These are phyloP conservation scores for Pangasius macronema DNA, from an alignment of 2,797 vertebrate genomes.

Conservation along the genomic window DNA sequence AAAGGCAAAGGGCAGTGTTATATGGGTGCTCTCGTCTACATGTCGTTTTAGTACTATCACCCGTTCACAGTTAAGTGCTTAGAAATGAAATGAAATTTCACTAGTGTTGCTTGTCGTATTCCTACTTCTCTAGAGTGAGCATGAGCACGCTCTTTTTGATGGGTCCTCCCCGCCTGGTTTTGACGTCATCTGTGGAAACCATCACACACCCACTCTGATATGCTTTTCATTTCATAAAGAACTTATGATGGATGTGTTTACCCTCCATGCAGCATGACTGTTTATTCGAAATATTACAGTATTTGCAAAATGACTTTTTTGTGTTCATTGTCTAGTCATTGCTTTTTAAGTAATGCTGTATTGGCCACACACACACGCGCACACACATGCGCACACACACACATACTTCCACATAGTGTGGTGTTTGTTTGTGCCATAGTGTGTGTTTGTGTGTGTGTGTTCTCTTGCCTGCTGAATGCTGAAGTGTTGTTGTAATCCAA, in stretches of 20 bases:
- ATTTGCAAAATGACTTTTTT: background rate
- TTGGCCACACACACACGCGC: background rate
- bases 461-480: constrained; percentile 45
- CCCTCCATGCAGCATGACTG: background rate
- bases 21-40: background rate
- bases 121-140: background rate
- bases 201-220: background rate
- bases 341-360: background rate
- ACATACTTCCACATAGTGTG: background rate
- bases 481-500: constrained; percentile 59
- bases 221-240: background rate
- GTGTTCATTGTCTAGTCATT: background rate
- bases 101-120: background rate
- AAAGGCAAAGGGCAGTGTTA: background rate
- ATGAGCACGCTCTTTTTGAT: background rate
- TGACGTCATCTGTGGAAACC: background rate
- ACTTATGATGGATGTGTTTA: background rate
- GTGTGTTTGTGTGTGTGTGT: constrained; percentile 31
- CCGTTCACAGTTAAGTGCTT: background rate
- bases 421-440: constrained; percentile 10
- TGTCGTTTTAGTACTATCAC: background rate
- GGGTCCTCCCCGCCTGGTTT: background rate
- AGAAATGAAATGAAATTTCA: background rate
- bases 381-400: no score
- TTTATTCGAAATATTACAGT: background rate